Evolutionary conservation across 2,888 invertebrate species (phyloP).

Genomic region (Ceratothoa steindachneri): DNA sequence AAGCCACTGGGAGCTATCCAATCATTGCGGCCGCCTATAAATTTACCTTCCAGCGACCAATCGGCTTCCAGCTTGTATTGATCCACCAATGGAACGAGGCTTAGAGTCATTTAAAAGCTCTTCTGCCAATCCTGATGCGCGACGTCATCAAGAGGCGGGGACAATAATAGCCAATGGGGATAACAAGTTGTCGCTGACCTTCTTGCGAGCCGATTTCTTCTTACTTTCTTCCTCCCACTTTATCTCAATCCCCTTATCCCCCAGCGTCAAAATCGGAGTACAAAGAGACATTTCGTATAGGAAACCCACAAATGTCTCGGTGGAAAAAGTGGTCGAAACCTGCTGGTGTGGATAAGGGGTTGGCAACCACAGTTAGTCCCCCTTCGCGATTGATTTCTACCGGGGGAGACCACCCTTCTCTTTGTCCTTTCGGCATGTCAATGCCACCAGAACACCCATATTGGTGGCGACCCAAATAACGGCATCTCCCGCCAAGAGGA

Average conservation of each 20-base stretch:
- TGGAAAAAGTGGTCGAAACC: too few relatives aligned
- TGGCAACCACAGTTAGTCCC: too few relatives aligned
- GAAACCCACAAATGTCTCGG: not conserved
- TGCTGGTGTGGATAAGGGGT: too few relatives aligned
- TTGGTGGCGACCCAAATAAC: too few relatives aligned
- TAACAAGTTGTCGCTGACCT: conserved; percentile 25
- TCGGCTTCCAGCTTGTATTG: conserved; percentile 25
- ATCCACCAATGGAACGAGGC: conserved; percentile 36
- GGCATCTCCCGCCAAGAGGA: too few relatives aligned
- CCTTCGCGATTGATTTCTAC: too few relatives aligned
- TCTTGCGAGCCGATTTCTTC: too few relatives aligned
- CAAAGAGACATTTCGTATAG: not conserved
- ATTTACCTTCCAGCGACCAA: conserved; percentile 36
- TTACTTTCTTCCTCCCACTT: too few relatives aligned
- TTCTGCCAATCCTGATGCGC: conserved; percentile 25
- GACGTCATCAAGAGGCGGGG: conserved; percentile 30
- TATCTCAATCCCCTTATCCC: too few relatives aligned
- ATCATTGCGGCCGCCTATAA: conserved; percentile 32
- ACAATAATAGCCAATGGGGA: conserved; percentile 30
- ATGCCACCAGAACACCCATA: too few relatives aligned
- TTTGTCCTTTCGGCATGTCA: too few relatives aligned
- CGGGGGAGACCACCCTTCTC: too few relatives aligned
- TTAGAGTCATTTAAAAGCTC: conserved; percentile 30
- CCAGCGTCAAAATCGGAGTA: not conserved
- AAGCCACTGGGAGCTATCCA: conserved; percentile 25